These are phyloP conservation scores for Moxostoma hubbsi DNA, from an alignment of 2,797 vertebrate species.

Conservation along the genomic window DNA sequence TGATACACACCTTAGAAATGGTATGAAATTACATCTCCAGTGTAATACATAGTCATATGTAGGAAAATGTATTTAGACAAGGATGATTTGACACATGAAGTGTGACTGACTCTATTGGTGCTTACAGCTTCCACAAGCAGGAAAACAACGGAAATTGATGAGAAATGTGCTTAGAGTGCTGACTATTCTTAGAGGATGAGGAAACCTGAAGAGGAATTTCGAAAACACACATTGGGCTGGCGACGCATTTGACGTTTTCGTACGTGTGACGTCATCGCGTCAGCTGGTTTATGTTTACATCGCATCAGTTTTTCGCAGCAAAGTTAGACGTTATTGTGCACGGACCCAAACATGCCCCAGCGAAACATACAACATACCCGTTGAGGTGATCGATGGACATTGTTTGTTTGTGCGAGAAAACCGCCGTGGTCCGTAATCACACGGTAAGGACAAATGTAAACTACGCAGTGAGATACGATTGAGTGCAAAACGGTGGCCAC, in stretches of 20 bases:
- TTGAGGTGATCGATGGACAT: slow-evolving; percentile 24
- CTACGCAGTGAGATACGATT: not conserved
- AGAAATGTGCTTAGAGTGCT: not conserved
- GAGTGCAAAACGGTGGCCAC: slow-evolving; percentile 12
- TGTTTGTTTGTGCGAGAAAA: slow-evolving; percentile 25
- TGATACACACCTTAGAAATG: not conserved
- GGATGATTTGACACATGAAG: not conserved
- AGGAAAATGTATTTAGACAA: not conserved
- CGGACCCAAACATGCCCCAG: slow-evolving; percentile 53
- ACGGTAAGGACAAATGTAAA: slow-evolving; percentile 49
- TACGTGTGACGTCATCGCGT: slow-evolving; percentile 75
- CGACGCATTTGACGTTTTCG: slow-evolving; percentile 21
- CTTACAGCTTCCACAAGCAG: not conserved
- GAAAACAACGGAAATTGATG: not conserved
- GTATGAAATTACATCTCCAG: not conserved
- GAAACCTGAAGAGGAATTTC: not conserved
- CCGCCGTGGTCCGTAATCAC: slow-evolving; percentile 21
- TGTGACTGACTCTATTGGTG: not conserved
- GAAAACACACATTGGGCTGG: not conserved
- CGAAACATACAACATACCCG: slow-evolving; percentile 19
- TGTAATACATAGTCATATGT: not conserved
- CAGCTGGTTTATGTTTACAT: slow-evolving; percentile 83
- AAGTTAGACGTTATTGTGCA: slow-evolving; percentile 58
- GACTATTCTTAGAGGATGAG: not conserved
- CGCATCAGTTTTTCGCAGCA: slow-evolving; percentile 53